phyloP scores from a whole-genome alignment of 2,888 invertebrate genomes.

The Scelioninae gen. 1 region DNA sequence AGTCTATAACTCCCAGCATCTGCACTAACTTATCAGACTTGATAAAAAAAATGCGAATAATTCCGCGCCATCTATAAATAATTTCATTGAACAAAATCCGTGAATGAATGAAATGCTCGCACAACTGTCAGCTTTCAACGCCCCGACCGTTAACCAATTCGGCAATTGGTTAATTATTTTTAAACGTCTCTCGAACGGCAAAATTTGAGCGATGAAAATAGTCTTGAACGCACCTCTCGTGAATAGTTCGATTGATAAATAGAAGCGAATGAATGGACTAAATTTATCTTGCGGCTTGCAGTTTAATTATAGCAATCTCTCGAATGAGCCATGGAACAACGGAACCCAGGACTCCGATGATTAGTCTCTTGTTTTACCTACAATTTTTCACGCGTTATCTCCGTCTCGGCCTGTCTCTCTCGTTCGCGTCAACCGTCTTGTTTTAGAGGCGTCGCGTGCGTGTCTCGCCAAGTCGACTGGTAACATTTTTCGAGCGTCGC shows the following conservation, averaged over 20 bases:
- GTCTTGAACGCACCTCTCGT: constrained; percentile 1
- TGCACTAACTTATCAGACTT: background rate
- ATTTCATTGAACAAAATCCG: constrained; percentile 42
- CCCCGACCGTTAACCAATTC: too few species aligned
- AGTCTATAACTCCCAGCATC: too few species aligned
- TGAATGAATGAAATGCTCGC: constrained; percentile 42
- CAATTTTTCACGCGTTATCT: constrained; percentile 58
- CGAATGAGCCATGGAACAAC: constrained; percentile 6
- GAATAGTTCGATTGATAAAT: constrained; percentile 63
- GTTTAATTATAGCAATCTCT: constrained; percentile 44
- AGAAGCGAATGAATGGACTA: constrained; percentile 52
- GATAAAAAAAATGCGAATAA: background rate
- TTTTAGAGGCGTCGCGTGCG: constrained; percentile 51
- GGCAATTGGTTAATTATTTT: constrained; percentile 28
- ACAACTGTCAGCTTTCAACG: too few species aligned
- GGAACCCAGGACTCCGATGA: constrained; percentile 27
- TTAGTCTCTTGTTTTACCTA: constrained; percentile 46
- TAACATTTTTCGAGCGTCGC: constrained; percentile 69
- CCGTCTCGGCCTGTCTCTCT: constrained; percentile 15
- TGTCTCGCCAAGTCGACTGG: constrained; percentile 60
- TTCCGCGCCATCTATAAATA: constrained; percentile 8
- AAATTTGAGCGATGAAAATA: constrained; percentile 43
- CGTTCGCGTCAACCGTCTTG: constrained; percentile 11
- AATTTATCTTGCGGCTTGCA: constrained; percentile 15
- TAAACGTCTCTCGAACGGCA: constrained; percentile 4